Percentiles rank a stretch among this genome's conserved stretches.
These are phyloP conservation scores for Penaeus monodon DNA, from an alignment of 2,888 invertebrate species.

Conservation along the genomic window DNA sequence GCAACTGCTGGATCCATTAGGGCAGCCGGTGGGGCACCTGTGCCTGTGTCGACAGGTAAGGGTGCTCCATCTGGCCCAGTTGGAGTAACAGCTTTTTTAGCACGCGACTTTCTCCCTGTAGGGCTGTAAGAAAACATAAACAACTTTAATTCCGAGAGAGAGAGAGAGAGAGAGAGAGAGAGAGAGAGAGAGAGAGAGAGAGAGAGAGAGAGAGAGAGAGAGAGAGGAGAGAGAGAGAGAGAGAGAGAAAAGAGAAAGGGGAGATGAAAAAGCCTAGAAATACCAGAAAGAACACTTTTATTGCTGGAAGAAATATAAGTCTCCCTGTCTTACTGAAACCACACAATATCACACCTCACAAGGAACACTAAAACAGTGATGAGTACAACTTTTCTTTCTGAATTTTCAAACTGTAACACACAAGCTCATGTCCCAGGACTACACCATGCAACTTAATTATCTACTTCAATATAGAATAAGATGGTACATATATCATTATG, in stretches of 20 bases:
- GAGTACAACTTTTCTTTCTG: too few species aligned
- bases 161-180: background rate
- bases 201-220: background rate
- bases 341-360: background rate
- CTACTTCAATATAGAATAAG: too few species aligned
- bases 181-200: background rate
- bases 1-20: constrained; percentile 55
- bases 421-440: too few species aligned
- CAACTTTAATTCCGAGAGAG: background rate
- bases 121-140: too few species aligned
- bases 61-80: constrained; percentile 66
- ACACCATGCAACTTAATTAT: too few species aligned
- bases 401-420: too few species aligned
- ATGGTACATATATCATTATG: too few species aligned
- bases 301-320: too few species aligned
- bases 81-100: constrained; percentile 63
- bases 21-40: constrained; percentile 55
- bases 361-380: too few species aligned
- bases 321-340: background rate
- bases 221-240: background rate
- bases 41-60: constrained; percentile 66
- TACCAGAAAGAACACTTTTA: too few species aligned
- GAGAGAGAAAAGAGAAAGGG: background rate
- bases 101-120: constrained; percentile 19
- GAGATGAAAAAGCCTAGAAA: background rate